Conservation (phyloP, 2,797 vertebrate genomes). For the Graptemys geographica region DNA sequence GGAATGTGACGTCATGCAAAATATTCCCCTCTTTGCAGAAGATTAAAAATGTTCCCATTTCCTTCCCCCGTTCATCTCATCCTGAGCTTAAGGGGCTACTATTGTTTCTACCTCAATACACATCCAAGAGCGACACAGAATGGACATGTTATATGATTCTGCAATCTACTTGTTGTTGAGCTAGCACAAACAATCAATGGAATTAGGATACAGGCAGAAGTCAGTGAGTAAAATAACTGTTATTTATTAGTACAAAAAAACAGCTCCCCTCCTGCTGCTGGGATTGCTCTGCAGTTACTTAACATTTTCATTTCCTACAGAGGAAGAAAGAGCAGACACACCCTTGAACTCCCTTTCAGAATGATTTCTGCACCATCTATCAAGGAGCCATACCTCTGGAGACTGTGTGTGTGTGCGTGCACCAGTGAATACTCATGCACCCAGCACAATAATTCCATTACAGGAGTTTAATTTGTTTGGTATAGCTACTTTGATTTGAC, state of each 20-base stretch:
- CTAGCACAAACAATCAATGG: conserved; percentile 25
- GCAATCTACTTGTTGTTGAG: background rate
- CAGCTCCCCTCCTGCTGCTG: background rate
- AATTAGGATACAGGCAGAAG: conserved; percentile 38
- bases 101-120: conserved; percentile 26
- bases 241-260: conserved; percentile 25
- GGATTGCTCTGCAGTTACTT: conserved; percentile 13
- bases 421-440: background rate
- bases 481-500: conserved; percentile 1
- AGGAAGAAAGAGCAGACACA: conserved; percentile 25
- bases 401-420: background rate
- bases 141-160: background rate
- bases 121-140: conserved; percentile 10
- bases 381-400: conserved; percentile 32
- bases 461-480: background rate
- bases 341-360: conserved; percentile 8
- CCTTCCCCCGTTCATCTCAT: background rate
- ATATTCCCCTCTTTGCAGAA: background rate
- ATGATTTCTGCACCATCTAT: conserved; percentile 24
- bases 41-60: background rate
- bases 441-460: conserved; percentile 27
- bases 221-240: background rate
- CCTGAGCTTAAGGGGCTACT: background rate
- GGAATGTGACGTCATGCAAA: background rate
- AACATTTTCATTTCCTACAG: background rate